phyloP scores from a whole-genome alignment of 92 coral and sea anemone species.

The Phenganax subtilis region DNA sequence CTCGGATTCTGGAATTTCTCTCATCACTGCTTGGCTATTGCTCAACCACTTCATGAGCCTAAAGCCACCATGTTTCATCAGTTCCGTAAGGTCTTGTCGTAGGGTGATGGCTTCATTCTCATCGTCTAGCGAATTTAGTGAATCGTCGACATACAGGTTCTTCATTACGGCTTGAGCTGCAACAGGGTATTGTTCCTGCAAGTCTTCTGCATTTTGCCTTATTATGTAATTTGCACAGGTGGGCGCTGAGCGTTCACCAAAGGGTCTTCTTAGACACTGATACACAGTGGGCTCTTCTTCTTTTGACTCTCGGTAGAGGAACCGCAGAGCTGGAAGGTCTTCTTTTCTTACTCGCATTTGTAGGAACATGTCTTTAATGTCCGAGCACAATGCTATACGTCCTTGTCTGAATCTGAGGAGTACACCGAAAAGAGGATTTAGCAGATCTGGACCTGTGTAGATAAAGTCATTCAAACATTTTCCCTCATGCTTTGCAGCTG shows the following conservation, averaged over 20 bases:
- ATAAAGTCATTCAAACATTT: conserved; percentile 46
- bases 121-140: conserved; percentile 39
- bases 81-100: conserved; percentile 20
- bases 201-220: conserved; percentile 43
- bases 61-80: conserved; percentile 44
- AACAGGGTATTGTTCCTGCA: conserved; percentile 37
- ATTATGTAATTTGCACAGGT: conserved; percentile 51
- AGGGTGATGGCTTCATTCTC: conserved; percentile 23
- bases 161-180: conserved; percentile 45
- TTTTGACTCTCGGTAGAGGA: conserved; percentile 46
- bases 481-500: conserved; percentile 48
- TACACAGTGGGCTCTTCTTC: conserved; percentile 39
- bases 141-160: conserved; percentile 40
- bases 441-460: conserved; percentile 48
- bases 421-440: conserved; percentile 51
- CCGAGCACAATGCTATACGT: conserved; percentile 51
- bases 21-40: background rate
- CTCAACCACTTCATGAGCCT: conserved; percentile 15
- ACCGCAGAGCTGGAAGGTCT: conserved; percentile 49
- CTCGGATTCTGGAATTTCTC: conserved; percentile 1
- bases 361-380: conserved; percentile 54
- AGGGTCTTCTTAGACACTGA: conserved; percentile 45
- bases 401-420: conserved; percentile 53
- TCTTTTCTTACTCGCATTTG: conserved; percentile 50
- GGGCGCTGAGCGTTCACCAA: conserved; percentile 51